Evolutionary conservation across 64 coral and sea anemone species (phyloP).

Genomic region (Pachyseris speciosa): DNA sequence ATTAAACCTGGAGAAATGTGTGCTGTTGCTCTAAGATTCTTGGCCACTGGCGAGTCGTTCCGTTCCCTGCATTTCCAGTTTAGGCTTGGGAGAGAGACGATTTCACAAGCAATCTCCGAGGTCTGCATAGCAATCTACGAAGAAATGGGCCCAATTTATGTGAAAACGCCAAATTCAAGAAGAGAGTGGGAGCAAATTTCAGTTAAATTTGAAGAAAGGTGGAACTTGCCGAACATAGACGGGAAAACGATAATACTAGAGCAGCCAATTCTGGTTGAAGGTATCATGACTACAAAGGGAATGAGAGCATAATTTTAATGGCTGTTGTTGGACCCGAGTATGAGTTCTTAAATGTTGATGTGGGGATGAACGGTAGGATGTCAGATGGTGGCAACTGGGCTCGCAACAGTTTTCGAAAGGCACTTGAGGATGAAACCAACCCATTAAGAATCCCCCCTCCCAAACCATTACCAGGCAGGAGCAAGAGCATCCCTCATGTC

Average conservation of each 20-base stretch:
- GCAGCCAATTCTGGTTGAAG: slow-evolving; percentile 37
- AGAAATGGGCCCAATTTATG: neutral
- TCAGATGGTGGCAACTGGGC: slow-evolving; percentile 19
- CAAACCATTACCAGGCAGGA: neutral
- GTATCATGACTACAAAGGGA: slow-evolving; percentile 34
- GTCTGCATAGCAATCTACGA: neutral
- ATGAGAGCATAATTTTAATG: neutral
- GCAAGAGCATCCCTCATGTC: neutral
- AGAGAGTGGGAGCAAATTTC: slow-evolving; percentile 1
- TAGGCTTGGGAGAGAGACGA: neutral
- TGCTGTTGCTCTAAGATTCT: slow-evolving; percentile 30
- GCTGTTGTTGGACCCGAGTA: neutral
- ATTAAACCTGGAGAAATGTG: slow-evolving; percentile 41
- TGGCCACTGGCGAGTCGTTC: slow-evolving; percentile 57
- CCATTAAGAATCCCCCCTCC: neutral
- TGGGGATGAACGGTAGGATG: neutral
- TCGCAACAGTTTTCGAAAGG: neutral
- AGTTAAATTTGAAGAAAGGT: neutral
- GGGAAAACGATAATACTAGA: slow-evolving; percentile 10
- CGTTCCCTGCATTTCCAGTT: slow-evolving; percentile 34
- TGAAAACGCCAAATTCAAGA: slow-evolving; percentile 13
- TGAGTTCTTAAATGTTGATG: slow-evolving; percentile 13
- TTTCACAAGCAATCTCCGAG: neutral
- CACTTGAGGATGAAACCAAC: neutral
- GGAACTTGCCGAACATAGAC: slow-evolving; percentile 58